Evolutionary conservation across 1,140 invertebrate genomes (phyloP).

Genomic region (Ridgeia piscesae): DNA sequence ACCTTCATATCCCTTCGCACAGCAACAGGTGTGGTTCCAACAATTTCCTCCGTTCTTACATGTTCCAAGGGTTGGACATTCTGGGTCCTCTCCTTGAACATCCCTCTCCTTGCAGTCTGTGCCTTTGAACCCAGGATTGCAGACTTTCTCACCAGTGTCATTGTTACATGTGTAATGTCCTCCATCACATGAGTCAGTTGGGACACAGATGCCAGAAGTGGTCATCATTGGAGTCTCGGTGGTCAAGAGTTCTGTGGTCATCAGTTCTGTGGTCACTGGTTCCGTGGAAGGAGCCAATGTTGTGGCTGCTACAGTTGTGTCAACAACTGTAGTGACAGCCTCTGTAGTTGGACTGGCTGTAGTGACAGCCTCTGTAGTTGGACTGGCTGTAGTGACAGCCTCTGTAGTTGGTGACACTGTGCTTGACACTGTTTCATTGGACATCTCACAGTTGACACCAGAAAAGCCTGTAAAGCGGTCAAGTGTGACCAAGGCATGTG

Average conservation of each 20-base stretch:
- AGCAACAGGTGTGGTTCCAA: not conserved
- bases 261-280: not conserved
- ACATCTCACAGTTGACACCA: not conserved
- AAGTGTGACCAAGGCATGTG: not conserved
- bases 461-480: not conserved
- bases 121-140: not conserved
- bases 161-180: not conserved
- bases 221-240: not conserved
- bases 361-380: not conserved
- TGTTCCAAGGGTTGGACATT: not conserved
- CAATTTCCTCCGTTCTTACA: constrained; percentile 7
- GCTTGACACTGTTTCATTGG: not conserved
- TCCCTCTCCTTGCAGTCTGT: not conserved
- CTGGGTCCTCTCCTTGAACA: not conserved
- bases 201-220: not conserved
- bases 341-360: not conserved
- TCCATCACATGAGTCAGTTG: not conserved
- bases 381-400: not conserved
- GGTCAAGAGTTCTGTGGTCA: not conserved
- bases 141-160: not conserved
- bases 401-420: not conserved
- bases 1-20: not conserved
- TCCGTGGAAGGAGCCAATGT: not conserved
- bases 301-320: not conserved
- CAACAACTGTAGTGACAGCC: not conserved